Conservation (phyloP, 2,113 vertebrate genomes). For the Sarotherodon lohbergeri region DNA sequence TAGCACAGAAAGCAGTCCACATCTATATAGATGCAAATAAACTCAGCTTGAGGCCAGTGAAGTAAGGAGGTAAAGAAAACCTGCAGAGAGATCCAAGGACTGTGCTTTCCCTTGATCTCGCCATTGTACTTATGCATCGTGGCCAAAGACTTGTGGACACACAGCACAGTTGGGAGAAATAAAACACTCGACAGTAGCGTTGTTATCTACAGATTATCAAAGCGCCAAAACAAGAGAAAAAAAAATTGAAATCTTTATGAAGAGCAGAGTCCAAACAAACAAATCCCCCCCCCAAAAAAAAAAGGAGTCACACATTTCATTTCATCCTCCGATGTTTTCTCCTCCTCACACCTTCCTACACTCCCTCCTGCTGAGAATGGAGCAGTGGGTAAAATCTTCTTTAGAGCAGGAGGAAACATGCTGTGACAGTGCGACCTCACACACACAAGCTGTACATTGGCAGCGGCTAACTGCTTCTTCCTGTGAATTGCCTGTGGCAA, state of each 20-base stretch:
- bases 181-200: slow-evolving; percentile 21
- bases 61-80: not conserved
- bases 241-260: not conserved
- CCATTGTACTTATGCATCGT: not conserved
- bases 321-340: slow-evolving; percentile 1
- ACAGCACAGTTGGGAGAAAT: not conserved
- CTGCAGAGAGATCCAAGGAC: slow-evolving; percentile 3
- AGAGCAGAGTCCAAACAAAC: slow-evolving; percentile 3
- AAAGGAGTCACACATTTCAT: slow-evolving; percentile 6
- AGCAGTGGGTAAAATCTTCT: slow-evolving; percentile 22
- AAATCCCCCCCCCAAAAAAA: too few relatives aligned
- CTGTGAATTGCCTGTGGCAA: slow-evolving; percentile 45
- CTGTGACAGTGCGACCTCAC: slow-evolving; percentile 21
- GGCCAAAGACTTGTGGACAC: not conserved
- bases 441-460: slow-evolving; percentile 11
- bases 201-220: slow-evolving; percentile 29
- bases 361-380: slow-evolving; percentile 13
- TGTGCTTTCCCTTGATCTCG: slow-evolving; percentile 1
- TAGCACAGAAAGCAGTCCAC: not conserved
- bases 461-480: slow-evolving; percentile 14
- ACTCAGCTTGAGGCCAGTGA: not conserved
- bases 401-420: slow-evolving; percentile 6
- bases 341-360: not conserved
- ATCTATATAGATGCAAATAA: slow-evolving; percentile 15
- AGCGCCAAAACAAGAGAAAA: not conserved